Evolutionary conservation across 1,140 invertebrate species (phyloP).

Genomic region (Zophobas morio): DNA sequence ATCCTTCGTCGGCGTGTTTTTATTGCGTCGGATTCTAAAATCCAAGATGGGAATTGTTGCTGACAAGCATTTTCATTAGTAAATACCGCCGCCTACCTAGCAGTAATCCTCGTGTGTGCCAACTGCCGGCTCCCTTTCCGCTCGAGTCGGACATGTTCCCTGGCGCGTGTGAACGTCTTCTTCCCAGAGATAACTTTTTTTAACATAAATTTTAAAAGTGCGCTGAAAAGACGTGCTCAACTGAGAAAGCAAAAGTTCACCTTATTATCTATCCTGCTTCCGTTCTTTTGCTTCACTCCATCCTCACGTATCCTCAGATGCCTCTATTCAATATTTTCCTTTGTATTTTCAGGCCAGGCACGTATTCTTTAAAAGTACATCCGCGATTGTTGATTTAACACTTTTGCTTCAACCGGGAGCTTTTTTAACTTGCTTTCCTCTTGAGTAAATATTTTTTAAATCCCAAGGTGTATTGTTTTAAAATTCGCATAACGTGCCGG

Average conservation of each 20-base stretch:
- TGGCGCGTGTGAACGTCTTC: conserved; percentile 20
- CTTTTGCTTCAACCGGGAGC: conserved; percentile 29
- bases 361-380: conserved; percentile 48
- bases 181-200: conserved; percentile 42
- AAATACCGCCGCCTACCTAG: conserved; percentile 23
- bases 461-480: conserved; percentile 42
- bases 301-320: conserved; percentile 37
- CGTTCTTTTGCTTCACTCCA: conserved; percentile 45
- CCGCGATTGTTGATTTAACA: conserved; percentile 46
- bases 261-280: conserved; percentile 47
- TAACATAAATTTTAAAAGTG: conserved; percentile 46
- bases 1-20: conserved; percentile 14
- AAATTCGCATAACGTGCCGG: conserved; percentile 25
- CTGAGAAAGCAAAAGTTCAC: conserved; percentile 48
- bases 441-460: conserved; percentile 41
- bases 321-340: conserved; percentile 46
- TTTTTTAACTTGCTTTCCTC: conserved; percentile 34
- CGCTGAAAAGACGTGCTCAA: conserved; percentile 43
- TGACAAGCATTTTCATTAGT: conserved; percentile 37
- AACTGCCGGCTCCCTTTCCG: neutral
- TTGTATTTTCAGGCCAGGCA: conserved; percentile 44
- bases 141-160: conserved; percentile 15
- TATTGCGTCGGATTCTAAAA: conserved; percentile 23
- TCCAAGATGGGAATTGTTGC: conserved; percentile 19
- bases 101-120: conserved; percentile 14